These are phyloP conservation scores for Monodelphis domestica DNA, from an alignment of 2,797 vertebrate genomes.

Conservation along the genomic window DNA sequence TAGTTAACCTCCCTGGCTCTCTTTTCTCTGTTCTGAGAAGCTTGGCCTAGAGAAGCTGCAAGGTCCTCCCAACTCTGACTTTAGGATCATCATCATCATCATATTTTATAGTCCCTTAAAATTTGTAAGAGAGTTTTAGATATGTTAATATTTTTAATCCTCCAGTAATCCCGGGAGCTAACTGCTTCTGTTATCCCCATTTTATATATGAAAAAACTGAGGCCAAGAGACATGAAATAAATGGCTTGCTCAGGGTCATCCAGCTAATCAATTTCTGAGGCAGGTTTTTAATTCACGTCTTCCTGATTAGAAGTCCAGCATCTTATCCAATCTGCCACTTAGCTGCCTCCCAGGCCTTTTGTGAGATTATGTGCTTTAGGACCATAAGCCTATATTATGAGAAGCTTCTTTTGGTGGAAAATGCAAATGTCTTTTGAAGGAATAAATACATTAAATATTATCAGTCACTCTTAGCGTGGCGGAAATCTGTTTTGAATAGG, in stretches of 20 bases:
- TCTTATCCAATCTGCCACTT: background rate
- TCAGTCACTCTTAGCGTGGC: constrained; percentile 54
- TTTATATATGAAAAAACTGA: background rate
- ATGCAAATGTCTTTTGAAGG: background rate
- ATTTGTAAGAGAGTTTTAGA: too few relatives aligned
- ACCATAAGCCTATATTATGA: background rate
- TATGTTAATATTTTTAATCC: background rate
- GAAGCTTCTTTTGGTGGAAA: background rate
- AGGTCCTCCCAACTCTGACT: background rate
- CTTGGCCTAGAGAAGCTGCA: background rate
- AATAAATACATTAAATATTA: constrained; percentile 28
- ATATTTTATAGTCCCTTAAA: background rate
- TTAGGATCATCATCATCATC: background rate
- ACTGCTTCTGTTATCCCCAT: background rate
- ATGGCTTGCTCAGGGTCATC: background rate
- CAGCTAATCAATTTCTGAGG: background rate
- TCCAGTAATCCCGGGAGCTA: background rate
- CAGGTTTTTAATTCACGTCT: background rate
- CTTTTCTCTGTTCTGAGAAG: too few relatives aligned
- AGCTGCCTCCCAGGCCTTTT: background rate
- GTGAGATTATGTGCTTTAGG: background rate
- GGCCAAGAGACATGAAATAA: background rate
- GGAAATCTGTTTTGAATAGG: constrained; percentile 23
- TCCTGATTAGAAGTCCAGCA: background rate
- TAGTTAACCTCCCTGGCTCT: too few relatives aligned